A percentile compares a stretch with the other conserved stretches of the same genome.
Conservation (phyloP, 2,888 invertebrate genomes). For the Perizoma flavofasciatum region DNA sequence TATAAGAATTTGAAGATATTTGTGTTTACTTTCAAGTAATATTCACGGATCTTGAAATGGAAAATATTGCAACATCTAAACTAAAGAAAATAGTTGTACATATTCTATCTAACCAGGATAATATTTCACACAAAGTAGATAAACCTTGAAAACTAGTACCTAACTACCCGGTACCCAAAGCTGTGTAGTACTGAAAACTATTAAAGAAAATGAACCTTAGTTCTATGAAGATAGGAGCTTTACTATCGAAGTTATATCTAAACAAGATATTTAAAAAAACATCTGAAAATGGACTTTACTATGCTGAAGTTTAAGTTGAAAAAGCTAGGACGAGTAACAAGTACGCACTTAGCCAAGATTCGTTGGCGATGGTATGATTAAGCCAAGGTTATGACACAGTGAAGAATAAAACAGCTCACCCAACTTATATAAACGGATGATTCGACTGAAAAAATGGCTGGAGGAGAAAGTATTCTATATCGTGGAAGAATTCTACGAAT, state of each 20-base stretch:
- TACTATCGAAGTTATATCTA: conserved; percentile 22
- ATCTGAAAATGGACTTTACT: conserved; percentile 15
- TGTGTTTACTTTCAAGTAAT: not conserved
- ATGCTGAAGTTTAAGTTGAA: conserved; percentile 16
- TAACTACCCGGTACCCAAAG: conserved; percentile 19
- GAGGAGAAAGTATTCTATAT: too few relatives aligned
- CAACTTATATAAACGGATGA: not conserved
- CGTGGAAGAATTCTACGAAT: too few relatives aligned
- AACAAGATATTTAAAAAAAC: conserved; percentile 10
- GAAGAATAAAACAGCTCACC: conserved; percentile 4
- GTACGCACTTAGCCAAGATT: conserved; percentile 32
- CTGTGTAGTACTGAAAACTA: conserved; percentile 6
- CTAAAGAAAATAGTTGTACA: not conserved
- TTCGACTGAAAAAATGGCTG: too few relatives aligned
- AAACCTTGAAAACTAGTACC: conserved; percentile 24
- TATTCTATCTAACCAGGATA: conserved; percentile 21
- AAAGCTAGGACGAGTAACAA: conserved; percentile 14
- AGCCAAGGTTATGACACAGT: conserved; percentile 37
- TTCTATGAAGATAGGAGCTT: conserved; percentile 19
- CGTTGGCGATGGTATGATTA: conserved; percentile 33
- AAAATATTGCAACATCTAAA: not conserved
- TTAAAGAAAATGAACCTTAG: conserved; percentile 25
- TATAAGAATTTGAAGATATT: too few relatives aligned
- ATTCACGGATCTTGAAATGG: not conserved
- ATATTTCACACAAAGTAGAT: conserved; percentile 20